These are phyloP conservation scores for Bothrops jararaca DNA, from an alignment of 2,113 vertebrate species.

Conservation along the genomic window DNA sequence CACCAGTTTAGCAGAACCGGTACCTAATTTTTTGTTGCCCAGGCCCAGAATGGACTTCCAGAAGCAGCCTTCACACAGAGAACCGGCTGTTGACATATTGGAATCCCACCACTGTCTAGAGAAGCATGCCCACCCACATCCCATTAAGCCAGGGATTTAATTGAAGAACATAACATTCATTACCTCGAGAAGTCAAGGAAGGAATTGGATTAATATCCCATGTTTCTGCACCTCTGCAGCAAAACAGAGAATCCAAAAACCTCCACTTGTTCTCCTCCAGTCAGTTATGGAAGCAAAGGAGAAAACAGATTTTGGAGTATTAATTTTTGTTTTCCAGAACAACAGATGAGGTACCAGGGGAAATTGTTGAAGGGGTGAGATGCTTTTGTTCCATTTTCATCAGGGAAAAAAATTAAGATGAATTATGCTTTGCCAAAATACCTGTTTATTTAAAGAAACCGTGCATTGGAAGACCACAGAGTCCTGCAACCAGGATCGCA, in stretches of 20 bases:
- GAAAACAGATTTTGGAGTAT: background rate
- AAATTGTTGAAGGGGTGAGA: background rate
- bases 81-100: too few relatives aligned
- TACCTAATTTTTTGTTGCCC: too few relatives aligned
- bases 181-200: slow-evolving; percentile 16
- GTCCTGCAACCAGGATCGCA: too few relatives aligned
- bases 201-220: slow-evolving; percentile 8
- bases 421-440: too few relatives aligned
- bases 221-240: background rate
- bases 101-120: too few relatives aligned
- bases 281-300: slow-evolving; percentile 21
- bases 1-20: too few relatives aligned
- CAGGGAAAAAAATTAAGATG: background rate
- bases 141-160: background rate
- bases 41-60: too few relatives aligned
- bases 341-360: background rate
- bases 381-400: background rate
- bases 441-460: background rate
- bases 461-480: background rate
- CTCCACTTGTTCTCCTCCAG: background rate
- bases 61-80: too few relatives aligned
- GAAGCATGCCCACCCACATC: background rate
- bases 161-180: background rate
- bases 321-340: background rate
- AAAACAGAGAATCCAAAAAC: slow-evolving; percentile 15